A percentile compares a stretch with the other conserved stretches of the same genome.
phyloP scores from a whole-genome alignment of 64 coral and sea anemone genomes.

The Montipora foliosa region DNA sequence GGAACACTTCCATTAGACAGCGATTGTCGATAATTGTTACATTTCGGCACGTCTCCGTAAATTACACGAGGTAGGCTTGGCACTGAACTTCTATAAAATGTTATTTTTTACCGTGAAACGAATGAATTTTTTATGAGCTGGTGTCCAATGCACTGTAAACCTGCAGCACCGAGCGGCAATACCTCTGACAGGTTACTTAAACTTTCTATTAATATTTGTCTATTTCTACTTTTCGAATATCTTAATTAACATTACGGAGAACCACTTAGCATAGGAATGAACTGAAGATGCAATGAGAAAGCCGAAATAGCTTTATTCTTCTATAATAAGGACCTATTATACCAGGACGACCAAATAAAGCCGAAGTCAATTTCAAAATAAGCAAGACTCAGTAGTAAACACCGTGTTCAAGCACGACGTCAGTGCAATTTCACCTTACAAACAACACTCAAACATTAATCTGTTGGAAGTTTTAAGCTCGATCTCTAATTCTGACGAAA shows the following conservation, averaged over 20 bases:
- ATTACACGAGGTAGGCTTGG: slow-evolving; percentile 2
- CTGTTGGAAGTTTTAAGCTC: too few species aligned
- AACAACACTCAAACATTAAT: too few species aligned
- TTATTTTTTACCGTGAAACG: slow-evolving; percentile 17
- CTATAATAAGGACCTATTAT: too few species aligned
- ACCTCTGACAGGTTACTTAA: too few species aligned
- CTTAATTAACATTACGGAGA: neutral
- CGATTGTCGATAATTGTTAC: neutral
- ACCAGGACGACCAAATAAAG: too few species aligned
- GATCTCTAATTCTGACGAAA: too few species aligned
- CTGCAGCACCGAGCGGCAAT: neutral
- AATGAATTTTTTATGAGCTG: slow-evolving; percentile 33
- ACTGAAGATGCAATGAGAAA: neutral
- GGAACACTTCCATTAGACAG: neutral
- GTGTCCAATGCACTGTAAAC: neutral
- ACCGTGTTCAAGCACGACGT: too few species aligned
- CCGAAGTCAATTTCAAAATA: too few species aligned
- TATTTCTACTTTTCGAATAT: neutral
- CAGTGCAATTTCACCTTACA: too few species aligned
- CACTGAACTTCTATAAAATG: neutral
- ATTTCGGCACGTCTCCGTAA: slow-evolving; percentile 27
- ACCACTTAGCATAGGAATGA: neutral
- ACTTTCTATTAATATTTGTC: too few species aligned
- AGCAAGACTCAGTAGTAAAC: too few species aligned
- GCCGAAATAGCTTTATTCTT: too few species aligned